Conservation (phyloP, 2,888 invertebrate species). For the Chrysopilus asiliformis region DNA sequence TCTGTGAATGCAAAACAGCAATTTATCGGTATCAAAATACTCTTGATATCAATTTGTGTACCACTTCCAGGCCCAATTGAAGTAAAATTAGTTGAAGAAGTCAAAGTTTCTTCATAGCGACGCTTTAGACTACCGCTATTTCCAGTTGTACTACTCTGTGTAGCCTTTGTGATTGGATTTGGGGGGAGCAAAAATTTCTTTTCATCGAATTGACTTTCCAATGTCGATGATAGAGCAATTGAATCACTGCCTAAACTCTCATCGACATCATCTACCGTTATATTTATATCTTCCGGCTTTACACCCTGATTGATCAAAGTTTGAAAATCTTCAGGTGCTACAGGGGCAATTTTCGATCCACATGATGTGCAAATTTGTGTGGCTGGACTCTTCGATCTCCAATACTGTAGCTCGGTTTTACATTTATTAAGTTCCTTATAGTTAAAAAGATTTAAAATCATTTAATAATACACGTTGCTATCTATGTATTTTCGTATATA, state of each 20-base stretch:
- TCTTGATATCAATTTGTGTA: neutral
- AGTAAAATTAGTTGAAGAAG: neutral
- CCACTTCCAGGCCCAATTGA: neutral
- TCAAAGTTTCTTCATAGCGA: slow-evolving; percentile 3
- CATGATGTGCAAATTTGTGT: slow-evolving; percentile 61
- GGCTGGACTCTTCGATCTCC: slow-evolving; percentile 79
- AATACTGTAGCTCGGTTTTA: slow-evolving; percentile 82
- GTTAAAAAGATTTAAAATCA: too few species aligned
- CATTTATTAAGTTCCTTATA: slow-evolving; percentile 76
- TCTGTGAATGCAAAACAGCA: too few species aligned
- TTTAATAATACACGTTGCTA: too few species aligned
- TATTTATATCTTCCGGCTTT: slow-evolving; percentile 39
- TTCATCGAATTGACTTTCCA: too few species aligned
- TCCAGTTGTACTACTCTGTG: neutral
- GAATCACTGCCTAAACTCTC: too few species aligned
- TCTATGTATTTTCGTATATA: too few species aligned
- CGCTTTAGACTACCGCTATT: slow-evolving; percentile 4
- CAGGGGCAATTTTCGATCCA: slow-evolving; percentile 44
- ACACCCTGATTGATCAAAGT: slow-evolving; percentile 47
- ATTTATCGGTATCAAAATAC: too few species aligned
- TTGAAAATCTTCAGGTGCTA: slow-evolving; percentile 46
- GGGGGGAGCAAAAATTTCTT: too few species aligned
- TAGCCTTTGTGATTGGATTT: too few species aligned
- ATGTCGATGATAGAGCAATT: too few species aligned
- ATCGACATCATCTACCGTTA: slow-evolving; percentile 27